phyloP scores from a whole-genome alignment of 2,797 vertebrate species.

The Peromyscus aztecus region DNA sequence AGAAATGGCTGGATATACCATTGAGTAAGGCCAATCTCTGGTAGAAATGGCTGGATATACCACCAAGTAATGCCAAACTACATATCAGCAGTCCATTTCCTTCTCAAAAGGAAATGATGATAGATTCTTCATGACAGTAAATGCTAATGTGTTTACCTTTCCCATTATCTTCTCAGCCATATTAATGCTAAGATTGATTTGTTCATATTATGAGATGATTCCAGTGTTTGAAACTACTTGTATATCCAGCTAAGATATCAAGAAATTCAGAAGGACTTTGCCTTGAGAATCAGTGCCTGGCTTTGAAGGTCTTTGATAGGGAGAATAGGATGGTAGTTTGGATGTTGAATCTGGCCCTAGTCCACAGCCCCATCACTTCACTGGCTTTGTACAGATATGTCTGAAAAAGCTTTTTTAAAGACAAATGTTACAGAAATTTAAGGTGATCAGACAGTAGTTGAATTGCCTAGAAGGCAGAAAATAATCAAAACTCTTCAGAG shows the following conservation, averaged over 20 bases:
- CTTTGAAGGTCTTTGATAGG: background rate
- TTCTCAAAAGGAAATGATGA: background rate
- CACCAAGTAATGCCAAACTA: background rate
- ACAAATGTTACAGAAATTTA: background rate
- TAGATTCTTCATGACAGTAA: background rate
- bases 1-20: conserved; percentile 30
- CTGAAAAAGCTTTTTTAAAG: background rate
- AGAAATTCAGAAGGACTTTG: background rate
- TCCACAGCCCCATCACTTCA: background rate
- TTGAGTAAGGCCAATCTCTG: conserved; percentile 37
- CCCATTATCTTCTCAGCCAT: background rate
- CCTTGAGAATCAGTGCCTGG: background rate
- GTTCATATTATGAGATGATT: background rate
- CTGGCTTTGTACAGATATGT: background rate
- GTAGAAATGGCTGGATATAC: conserved; percentile 28
- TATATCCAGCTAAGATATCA: background rate
- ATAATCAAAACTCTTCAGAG: conserved; percentile 45
- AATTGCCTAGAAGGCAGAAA: background rate
- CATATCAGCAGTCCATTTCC: background rate
- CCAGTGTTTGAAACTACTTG: conserved; percentile 14
- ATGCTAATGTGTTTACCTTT: background rate
- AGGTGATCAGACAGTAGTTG: background rate
- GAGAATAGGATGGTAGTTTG: background rate
- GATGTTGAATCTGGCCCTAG: background rate
- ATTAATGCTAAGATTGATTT: background rate